Evolutionary conservation across 2,797 vertebrate genomes (phyloP), one percentile per base, ranked within the genome.

Genomic region (Taeniopygia guttata): DNA sequence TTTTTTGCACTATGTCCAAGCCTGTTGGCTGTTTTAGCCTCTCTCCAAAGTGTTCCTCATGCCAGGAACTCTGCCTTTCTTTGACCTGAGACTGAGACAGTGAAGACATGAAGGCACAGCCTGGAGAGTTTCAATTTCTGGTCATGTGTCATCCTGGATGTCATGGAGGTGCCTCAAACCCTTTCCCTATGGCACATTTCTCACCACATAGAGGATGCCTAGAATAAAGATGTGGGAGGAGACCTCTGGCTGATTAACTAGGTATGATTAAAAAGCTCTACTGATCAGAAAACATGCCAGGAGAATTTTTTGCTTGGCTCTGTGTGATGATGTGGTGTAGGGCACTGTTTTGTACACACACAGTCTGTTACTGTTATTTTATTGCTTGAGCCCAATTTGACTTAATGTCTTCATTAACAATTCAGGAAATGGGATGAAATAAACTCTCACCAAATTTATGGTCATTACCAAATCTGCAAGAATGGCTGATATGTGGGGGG

Each of bases 81-180:
- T 36, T 2, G 4, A 15, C 17, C 38, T 26, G 17, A 55, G 19
- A 29, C 16, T 15, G 51, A 73, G 67, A 46, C 1, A 5, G 27
- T 10, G 42, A 12, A 73, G 46, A 69, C 16, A 48, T 0, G 0
- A 5, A 78, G 62, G 6, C 11, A 86, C 21, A 68, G 49, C 18
- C 51, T 52, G 51, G 11, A 80, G 46, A 90, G 14, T 16, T 60
- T 29, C 25, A 40, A 0, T 19, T 66, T 60, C 43, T 79, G 46
- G 14, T 42, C 36, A 8, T 32, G 8, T 46, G 64, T 59, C 69
- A 66, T 27, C 21, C 43, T 58, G 77, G 55, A 69, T 2, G 3
- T 25, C 34, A 46, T 0, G 11, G 29, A 80, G 30, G 27, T 77
- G 32, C 64, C 60, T 73, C 64, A 66, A 23, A 49, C 23, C 10